Percentiles rank a stretch among this genome's conserved stretches.
Conservation (phyloP, 2,113 vertebrate genomes). For the Thinocorus orbignyianus region DNA sequence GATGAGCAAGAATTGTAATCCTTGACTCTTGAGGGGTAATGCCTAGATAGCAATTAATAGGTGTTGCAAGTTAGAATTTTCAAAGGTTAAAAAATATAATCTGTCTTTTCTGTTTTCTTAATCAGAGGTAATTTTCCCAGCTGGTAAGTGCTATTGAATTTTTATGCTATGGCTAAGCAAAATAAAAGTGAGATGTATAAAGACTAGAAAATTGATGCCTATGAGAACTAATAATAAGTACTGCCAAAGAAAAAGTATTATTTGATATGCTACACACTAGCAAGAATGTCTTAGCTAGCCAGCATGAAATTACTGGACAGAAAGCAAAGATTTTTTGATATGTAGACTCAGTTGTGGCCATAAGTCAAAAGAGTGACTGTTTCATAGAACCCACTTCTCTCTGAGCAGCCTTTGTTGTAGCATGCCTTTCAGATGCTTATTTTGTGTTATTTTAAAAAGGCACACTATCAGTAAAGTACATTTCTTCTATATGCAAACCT, state of each 20-base stretch:
- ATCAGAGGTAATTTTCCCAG: slow-evolving; percentile 30
- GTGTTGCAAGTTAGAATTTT: slow-evolving; percentile 15
- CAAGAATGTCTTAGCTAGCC: not conserved
- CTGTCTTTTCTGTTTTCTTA: slow-evolving; percentile 16
- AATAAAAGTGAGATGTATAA: slow-evolving; percentile 16
- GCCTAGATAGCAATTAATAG: not conserved
- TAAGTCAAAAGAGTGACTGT: not conserved
- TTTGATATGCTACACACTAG: not conserved
- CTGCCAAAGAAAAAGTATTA: not conserved
- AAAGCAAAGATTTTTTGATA: slow-evolving; percentile 1
- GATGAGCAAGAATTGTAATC: not conserved
- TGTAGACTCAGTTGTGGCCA: not conserved
- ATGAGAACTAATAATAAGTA: slow-evolving; percentile 2
- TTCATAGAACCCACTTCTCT: not conserved
- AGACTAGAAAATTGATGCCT: not conserved
- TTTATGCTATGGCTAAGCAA: slow-evolving; percentile 29
- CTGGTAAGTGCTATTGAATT: slow-evolving; percentile 34
- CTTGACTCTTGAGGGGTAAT: slow-evolving; percentile 18
- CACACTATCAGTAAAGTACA: not conserved
- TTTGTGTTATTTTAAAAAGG: not conserved
- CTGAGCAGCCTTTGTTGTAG: not conserved
- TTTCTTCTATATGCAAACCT: not conserved
- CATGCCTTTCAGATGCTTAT: not conserved
- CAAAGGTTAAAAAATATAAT: slow-evolving; percentile 42
- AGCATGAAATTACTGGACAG: slow-evolving; percentile 2